Percentiles rank a stretch among this genome's conserved stretches.
Conservation (phyloP, 2,113 vertebrate species). For the Hypomesus transpacificus region DNA sequence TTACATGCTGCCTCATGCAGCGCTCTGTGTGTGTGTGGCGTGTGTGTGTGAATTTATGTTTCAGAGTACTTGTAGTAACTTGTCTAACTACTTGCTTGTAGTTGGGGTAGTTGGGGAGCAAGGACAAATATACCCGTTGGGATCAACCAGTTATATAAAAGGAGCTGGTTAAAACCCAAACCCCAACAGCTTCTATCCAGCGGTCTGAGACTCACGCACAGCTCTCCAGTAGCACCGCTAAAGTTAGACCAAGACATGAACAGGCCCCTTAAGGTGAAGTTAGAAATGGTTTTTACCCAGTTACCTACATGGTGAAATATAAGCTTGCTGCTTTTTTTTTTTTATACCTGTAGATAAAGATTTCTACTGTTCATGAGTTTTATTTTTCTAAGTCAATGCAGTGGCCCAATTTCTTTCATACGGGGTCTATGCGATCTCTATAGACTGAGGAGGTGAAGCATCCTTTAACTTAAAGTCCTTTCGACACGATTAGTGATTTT, state of each 20-base stretch:
- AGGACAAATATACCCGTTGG: not conserved
- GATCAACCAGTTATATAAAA: not conserved
- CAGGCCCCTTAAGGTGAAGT: too few relatives aligned
- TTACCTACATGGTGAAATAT: not conserved
- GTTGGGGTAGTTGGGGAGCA: not conserved
- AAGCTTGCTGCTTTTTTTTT: not conserved
- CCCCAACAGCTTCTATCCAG: too few relatives aligned
- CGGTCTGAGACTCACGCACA: too few relatives aligned
- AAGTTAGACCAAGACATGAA: too few relatives aligned
- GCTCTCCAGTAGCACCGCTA: too few relatives aligned
- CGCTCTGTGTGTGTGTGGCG: slow-evolving; percentile 8
- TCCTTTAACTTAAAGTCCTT: too few relatives aligned
- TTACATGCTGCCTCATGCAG: not conserved
- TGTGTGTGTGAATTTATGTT: not conserved
- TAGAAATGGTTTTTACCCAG: too few relatives aligned
- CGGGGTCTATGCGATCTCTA: not conserved
- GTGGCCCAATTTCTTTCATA: not conserved
- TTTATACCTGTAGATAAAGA: slow-evolving; percentile 9
- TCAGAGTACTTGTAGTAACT: not conserved
- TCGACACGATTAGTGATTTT: too few relatives aligned
- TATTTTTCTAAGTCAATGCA: slow-evolving; percentile 10
- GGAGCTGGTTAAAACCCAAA: too few relatives aligned
- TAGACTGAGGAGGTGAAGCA: not conserved
- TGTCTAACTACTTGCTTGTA: not conserved
- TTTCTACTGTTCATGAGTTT: slow-evolving; percentile 14